These are phyloP conservation scores for Amblyraja radiata DNA, from an alignment of 2,797 vertebrate genomes.

Conservation along the genomic window DNA sequence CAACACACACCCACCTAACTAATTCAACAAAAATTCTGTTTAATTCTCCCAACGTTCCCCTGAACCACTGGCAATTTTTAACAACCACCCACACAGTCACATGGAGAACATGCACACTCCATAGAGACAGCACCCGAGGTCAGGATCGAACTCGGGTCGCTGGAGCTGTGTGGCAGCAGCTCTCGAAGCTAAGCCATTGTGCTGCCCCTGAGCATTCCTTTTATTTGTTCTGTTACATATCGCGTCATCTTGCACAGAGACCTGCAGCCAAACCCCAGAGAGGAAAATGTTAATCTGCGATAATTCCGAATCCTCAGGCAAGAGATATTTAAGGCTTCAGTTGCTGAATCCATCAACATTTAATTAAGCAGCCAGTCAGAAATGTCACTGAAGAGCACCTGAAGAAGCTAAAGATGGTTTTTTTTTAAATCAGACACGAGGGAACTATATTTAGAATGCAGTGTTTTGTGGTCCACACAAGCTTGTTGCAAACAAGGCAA, in stretches of 20 bases:
- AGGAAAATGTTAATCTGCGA: background rate
- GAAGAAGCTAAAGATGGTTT: constrained; percentile 26
- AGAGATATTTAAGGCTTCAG: background rate
- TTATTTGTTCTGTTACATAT: background rate
- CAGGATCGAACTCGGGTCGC: too few species aligned
- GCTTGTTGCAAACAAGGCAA: background rate
- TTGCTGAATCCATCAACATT: background rate
- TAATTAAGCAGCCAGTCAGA: constrained; percentile 24
- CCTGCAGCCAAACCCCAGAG: background rate
- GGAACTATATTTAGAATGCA: constrained; percentile 20
- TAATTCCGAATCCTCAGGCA: background rate
- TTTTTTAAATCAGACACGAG: background rate
- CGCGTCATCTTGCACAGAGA: background rate
- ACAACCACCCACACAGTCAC: too few species aligned
- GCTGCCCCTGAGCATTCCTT: background rate
- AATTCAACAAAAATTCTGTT: too few species aligned
- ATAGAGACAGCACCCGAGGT: too few species aligned
- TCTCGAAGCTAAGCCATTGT: too few species aligned
- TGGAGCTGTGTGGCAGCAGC: too few species aligned
- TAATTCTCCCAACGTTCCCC: too few species aligned
- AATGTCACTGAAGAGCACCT: background rate
- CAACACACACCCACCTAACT: too few species aligned
- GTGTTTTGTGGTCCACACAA: background rate
- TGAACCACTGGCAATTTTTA: too few species aligned
- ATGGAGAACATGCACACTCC: too few species aligned